These are phyloP conservation scores for Phaethornis superciliosus DNA, from an alignment of 2,113 vertebrate genomes.

Conservation along the genomic window DNA sequence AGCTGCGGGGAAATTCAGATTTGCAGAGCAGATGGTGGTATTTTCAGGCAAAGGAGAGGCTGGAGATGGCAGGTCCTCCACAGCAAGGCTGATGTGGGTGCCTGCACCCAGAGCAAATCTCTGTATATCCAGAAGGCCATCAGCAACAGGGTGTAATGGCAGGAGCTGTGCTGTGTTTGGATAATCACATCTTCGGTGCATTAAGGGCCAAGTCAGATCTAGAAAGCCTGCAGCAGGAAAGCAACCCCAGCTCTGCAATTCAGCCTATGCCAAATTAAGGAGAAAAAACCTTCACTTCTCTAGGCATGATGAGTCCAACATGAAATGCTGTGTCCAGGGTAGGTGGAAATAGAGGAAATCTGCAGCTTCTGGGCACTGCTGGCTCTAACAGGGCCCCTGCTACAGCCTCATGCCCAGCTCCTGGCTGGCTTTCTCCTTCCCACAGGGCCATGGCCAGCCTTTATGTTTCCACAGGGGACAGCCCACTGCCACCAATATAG, in stretches of 20 bases:
- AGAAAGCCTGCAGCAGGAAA: neutral
- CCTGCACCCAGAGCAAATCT: neutral
- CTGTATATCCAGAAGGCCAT: neutral
- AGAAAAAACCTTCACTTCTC: neutral
- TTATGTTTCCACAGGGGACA: neutral
- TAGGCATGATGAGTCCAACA: fast-evolving
- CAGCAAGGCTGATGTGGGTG: fast-evolving
- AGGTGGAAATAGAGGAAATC: fast-evolving
- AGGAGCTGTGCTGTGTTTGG: neutral
- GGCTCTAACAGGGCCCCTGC: neutral
- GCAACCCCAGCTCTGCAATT: neutral
- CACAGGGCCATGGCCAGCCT: fast-evolving
- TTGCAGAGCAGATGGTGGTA: neutral
- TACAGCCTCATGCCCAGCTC: neutral
- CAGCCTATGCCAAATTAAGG: neutral
- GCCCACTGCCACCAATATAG: neutral
- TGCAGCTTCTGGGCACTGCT: fast-evolving
- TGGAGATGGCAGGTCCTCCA: neutral
- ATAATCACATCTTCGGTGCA: neutral
- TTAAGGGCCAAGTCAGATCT: neutral
- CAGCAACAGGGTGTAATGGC: neutral
- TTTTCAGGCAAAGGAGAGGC: neutral
- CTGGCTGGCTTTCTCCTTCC: neutral
- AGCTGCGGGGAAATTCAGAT: neutral
- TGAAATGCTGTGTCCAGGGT: neutral